A percentile compares a stretch with the other conserved stretches of the same genome.
Evolutionary conservation across 2,888 invertebrate genomes (phyloP).

Genomic region (Drosophila tripunctata): DNA sequence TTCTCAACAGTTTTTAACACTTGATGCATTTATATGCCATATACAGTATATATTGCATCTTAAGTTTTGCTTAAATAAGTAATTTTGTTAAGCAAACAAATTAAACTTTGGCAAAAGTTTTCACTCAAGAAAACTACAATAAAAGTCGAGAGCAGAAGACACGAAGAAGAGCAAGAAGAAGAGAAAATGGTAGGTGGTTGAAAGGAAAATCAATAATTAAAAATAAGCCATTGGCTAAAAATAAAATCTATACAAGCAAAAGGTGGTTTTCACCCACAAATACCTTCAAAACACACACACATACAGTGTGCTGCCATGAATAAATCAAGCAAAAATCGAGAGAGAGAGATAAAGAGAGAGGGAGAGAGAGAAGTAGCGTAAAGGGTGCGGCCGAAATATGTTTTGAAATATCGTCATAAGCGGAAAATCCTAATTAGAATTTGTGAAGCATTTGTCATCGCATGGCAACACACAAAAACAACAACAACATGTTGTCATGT

Average conservation of each 20-base stretch:
- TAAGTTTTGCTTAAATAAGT: too few species aligned
- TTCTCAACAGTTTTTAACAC: too few species aligned
- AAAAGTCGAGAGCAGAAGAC: background rate
- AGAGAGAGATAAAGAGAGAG: background rate
- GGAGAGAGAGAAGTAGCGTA: background rate
- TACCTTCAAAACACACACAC: constrained; percentile 6
- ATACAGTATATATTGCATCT: too few species aligned
- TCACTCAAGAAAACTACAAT: background rate
- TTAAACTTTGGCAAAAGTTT: background rate
- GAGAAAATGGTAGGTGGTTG: background rate
- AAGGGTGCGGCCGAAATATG: constrained; percentile 10
- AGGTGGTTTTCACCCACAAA: constrained; percentile 23
- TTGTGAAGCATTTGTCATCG: constrained; percentile 41
- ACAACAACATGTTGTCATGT: background rate
- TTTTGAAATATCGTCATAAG: constrained; percentile 24
- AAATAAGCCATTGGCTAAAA: constrained; percentile 67
- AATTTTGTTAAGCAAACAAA: background rate
- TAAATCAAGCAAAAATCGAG: constrained; percentile 64
- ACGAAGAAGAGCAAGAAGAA: background rate
- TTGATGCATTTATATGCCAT: too few species aligned
- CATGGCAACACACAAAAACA: constrained; percentile 7
- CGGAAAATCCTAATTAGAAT: constrained; percentile 67
- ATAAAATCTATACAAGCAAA: constrained; percentile 51
- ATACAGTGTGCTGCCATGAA: constrained; percentile 29
- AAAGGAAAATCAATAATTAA: constrained; percentile 67